Evolutionary conservation across 2,113 vertebrate genomes (phyloP).

Genomic region (Sturnus vulgaris): DNA sequence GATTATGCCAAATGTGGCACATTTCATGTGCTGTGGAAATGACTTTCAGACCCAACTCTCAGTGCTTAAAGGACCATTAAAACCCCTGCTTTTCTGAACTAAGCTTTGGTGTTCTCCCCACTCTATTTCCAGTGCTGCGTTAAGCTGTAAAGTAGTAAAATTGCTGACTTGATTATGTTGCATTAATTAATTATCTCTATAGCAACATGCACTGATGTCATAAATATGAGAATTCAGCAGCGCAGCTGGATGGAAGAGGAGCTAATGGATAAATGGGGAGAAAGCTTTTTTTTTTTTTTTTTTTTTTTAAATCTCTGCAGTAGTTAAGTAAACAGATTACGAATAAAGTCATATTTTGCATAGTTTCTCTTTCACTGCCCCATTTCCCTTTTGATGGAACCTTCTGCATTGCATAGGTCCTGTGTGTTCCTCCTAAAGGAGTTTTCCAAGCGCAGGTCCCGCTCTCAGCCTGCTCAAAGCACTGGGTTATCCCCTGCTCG

Average conservation of each 20-base stretch:
- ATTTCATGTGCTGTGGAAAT: not conserved
- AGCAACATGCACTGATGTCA: slow-evolving; percentile 7
- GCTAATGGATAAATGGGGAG: not conserved
- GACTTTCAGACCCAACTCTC: not conserved
- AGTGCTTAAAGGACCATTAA: not conserved
- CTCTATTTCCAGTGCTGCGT: not conserved
- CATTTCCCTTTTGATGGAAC: not conserved
- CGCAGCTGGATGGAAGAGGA: not conserved
- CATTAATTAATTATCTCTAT: slow-evolving; percentile 53
- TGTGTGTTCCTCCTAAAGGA: not conserved
- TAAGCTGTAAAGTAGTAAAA: slow-evolving; percentile 27
- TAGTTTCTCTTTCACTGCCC: not conserved
- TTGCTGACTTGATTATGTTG: slow-evolving; percentile 38
- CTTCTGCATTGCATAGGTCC: not conserved
- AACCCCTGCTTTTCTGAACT: not conserved
- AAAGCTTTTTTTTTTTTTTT: not conserved
- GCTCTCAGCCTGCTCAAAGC: not conserved
- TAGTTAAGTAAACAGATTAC: not conserved
- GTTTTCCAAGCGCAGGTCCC: not conserved
- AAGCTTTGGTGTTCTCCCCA: not conserved
- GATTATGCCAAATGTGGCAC: not conserved
- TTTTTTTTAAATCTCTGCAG: not conserved
- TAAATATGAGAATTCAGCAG: not conserved
- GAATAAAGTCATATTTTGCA: not conserved
- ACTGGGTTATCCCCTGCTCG: not conserved